A percentile compares a stretch with the other conserved stretches of the same genome.
Conservation (phyloP, 2,113 vertebrate genomes). For the Ailurus styani region DNA sequence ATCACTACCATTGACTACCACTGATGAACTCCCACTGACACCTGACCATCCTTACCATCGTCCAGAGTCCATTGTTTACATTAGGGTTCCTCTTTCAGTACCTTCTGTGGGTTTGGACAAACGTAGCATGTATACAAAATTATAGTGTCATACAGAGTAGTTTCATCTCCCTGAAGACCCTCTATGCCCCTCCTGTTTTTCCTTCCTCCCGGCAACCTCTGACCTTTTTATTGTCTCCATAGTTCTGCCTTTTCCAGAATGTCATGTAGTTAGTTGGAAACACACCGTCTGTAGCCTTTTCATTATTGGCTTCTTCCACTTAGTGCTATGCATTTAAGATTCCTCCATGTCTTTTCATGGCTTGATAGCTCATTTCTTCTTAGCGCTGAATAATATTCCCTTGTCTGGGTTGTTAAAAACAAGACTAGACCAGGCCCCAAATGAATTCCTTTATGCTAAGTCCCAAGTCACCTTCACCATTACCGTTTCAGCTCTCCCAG, state of each 20-base stretch:
- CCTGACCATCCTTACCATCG: neutral
- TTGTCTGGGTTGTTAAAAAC: neutral
- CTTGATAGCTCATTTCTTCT: neutral
- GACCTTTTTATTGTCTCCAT: neutral
- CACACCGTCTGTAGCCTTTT: neutral
- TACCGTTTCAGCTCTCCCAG: neutral
- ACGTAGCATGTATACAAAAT: accelerated
- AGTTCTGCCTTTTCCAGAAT: neutral
- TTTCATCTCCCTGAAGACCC: neutral
- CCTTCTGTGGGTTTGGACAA: neutral
- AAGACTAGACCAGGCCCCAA: neutral
- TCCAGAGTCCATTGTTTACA: neutral
- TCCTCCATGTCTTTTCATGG: neutral
- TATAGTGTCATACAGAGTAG: neutral
- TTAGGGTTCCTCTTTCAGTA: neutral
- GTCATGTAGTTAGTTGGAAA: neutral
- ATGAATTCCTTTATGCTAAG: neutral
- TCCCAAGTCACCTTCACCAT: neutral
- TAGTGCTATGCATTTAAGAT: neutral
- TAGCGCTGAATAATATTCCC: neutral
- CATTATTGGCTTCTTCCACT: neutral
- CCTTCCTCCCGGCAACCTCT: neutral
- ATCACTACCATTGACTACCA: no score
- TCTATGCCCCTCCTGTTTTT: neutral
- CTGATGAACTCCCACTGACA: neutral